phyloP scores from a whole-genome alignment of 2,888 invertebrate genomes.

The Aspidapion aeneum region DNA sequence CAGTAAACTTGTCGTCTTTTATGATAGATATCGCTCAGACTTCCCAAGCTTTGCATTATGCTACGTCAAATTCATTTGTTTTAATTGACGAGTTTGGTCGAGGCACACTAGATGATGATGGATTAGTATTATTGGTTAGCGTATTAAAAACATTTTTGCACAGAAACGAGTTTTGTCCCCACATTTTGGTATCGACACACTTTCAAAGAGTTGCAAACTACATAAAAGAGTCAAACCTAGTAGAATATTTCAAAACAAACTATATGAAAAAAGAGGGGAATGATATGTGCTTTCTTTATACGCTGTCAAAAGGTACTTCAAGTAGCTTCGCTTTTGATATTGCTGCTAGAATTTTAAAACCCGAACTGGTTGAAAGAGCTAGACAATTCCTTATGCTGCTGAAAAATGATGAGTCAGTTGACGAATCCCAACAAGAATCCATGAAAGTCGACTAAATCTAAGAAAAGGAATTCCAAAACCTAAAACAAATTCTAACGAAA shows the following conservation, averaged over 20 bases:
- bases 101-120: slow-evolving; percentile 76
- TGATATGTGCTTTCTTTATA: slow-evolving; percentile 64
- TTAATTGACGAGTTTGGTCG: slow-evolving; percentile 89
- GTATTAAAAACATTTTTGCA: slow-evolving; percentile 65
- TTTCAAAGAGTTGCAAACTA: slow-evolving; percentile 62
- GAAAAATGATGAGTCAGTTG: no score
- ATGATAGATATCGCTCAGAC: slow-evolving; percentile 83
- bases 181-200: slow-evolving; percentile 75
- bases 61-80: slow-evolving; percentile 65
- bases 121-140: slow-evolving; percentile 67
- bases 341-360: slow-evolving; percentile 59
- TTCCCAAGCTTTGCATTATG: slow-evolving; percentile 59
- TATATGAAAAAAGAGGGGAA: slow-evolving; percentile 38
- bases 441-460: no score
- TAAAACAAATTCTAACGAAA: no score
- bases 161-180: slow-evolving; percentile 59
- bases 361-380: slow-evolving; percentile 54
- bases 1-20: slow-evolving; percentile 79
- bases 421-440: no score
- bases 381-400: slow-evolving; percentile 46
- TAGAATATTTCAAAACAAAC: slow-evolving; percentile 41
- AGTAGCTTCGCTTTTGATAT: slow-evolving; percentile 65
- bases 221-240: slow-evolving; percentile 51
- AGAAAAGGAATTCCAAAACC: no score
- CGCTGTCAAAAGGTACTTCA: slow-evolving; percentile 54